phyloP scores from a whole-genome alignment of 2,113 vertebrate species.

The Pyrgilauda ruficollis region DNA sequence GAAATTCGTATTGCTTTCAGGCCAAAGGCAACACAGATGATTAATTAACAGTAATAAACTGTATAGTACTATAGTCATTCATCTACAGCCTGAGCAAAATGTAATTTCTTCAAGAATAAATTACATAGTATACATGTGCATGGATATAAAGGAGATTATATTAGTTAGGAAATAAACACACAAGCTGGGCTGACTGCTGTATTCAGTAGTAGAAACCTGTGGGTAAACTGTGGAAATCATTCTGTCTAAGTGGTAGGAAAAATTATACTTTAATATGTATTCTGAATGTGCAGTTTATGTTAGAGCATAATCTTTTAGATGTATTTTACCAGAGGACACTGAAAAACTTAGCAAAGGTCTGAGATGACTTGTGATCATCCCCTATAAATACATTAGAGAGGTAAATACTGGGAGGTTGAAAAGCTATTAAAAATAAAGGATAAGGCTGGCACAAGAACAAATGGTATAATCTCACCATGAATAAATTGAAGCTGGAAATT shows the following conservation, averaged over 20 bases:
- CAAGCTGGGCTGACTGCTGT: not conserved
- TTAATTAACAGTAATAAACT: not conserved
- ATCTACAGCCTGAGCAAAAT: not conserved
- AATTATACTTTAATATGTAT: not conserved
- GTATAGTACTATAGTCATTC: not conserved
- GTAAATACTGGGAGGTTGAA: slow-evolving; percentile 22
- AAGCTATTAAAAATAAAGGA: slow-evolving; percentile 53
- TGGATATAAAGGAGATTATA: not conserved
- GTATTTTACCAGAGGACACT: not conserved
- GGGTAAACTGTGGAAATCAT: not conserved
- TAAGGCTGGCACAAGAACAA: slow-evolving; percentile 45
- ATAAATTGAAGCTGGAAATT: slow-evolving; percentile 38
- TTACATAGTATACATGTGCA: not conserved
- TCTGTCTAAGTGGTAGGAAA: not conserved
- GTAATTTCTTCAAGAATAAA: not conserved
- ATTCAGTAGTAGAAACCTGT: not conserved
- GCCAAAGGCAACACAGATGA: not conserved
- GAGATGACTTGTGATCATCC: not conserved
- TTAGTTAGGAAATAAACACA: not conserved
- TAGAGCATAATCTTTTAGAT: not conserved
- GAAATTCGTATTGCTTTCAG: not conserved
- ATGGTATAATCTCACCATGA: slow-evolving; percentile 1
- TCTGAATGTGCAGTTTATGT: not conserved
- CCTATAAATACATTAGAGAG: not conserved
- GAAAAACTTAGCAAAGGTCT: not conserved